These are phyloP conservation scores for Chionoecetes opilio DNA, from an alignment of 1,140 invertebrate genomes.

Conservation along the genomic window DNA sequence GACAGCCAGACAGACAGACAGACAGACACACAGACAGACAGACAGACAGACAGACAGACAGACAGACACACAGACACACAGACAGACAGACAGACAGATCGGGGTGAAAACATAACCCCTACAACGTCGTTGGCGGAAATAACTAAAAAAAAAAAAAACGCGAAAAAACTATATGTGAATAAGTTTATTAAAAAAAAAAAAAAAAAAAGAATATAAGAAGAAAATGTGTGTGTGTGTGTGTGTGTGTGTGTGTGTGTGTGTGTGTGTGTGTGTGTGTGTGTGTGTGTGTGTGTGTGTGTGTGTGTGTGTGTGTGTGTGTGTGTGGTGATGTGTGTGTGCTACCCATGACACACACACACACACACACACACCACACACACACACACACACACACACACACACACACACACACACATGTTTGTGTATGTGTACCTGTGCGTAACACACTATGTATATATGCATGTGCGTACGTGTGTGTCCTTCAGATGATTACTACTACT, in stretches of 20 bases:
- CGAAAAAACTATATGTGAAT: too few species aligned
- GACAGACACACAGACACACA: not conserved
- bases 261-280: too few species aligned
- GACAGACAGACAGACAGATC: too few species aligned
- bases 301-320: not conserved
- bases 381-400: not conserved
- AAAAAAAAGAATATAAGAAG: not conserved
- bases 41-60: not conserved
- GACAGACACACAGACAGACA: not conserved
- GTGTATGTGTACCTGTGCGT: too few species aligned
- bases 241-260: conserved; percentile 6
- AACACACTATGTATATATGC: too few species aligned
- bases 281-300: not conserved
- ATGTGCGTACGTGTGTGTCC: too few species aligned
- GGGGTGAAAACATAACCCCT: too few species aligned
- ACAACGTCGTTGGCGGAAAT: too few species aligned
- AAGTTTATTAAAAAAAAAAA: not conserved
- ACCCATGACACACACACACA: too few species aligned
- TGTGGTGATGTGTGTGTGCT: too few species aligned
- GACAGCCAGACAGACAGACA: too few species aligned
- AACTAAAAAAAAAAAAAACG: not conserved
- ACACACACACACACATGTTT: not conserved
- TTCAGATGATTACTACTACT: not conserved
- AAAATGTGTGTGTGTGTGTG: not conserved
- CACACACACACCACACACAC: too few species aligned